phyloP scores from a whole-genome alignment of 2,797 vertebrate species.

The Monodelphis domestica region DNA sequence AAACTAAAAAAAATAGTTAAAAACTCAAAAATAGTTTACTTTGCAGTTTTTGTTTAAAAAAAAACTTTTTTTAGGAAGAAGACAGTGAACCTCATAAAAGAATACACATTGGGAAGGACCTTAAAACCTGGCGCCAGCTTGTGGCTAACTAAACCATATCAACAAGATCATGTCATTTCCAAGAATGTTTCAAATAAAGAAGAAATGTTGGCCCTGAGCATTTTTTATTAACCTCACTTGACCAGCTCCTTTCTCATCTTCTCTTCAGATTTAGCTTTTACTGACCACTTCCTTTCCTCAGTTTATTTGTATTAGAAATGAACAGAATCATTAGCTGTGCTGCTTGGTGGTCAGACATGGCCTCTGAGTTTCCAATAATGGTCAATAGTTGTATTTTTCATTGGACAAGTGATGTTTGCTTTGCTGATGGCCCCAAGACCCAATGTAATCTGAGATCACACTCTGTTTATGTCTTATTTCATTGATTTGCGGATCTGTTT shows the following conservation, averaged over 20 bases:
- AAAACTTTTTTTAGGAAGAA: conserved; percentile 52
- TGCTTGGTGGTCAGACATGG: conserved; percentile 85
- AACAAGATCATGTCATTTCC: conserved; percentile 72
- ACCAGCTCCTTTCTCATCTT: conserved; percentile 63
- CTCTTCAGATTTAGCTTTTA: conserved; percentile 80
- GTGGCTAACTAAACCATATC: conserved; percentile 69
- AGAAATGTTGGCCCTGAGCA: conserved; percentile 78
- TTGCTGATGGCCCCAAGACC: conserved; percentile 83
- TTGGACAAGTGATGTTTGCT: conserved; percentile 85
- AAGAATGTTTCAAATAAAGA: conserved; percentile 82
- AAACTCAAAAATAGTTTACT: neutral
- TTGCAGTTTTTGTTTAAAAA: conserved; percentile 64
- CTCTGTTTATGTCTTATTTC: conserved; percentile 84
- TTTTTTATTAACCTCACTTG: conserved; percentile 79
- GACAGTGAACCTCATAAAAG: neutral
- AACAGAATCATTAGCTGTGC: conserved; percentile 89
- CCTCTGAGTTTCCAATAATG: conserved; percentile 86
- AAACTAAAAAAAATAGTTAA: neutral
- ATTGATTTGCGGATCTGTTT: conserved; percentile 82
- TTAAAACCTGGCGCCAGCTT: conserved; percentile 68
- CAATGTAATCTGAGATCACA: conserved; percentile 84
- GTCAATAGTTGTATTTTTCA: conserved; percentile 85
- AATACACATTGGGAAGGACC: conserved; percentile 52
- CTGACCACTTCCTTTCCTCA: conserved; percentile 92
- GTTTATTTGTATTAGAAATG: conserved; percentile 97